These are phyloP conservation scores for Lichenostomus cassidix DNA, from an alignment of 2,113 vertebrate genomes.

Conservation along the genomic window DNA sequence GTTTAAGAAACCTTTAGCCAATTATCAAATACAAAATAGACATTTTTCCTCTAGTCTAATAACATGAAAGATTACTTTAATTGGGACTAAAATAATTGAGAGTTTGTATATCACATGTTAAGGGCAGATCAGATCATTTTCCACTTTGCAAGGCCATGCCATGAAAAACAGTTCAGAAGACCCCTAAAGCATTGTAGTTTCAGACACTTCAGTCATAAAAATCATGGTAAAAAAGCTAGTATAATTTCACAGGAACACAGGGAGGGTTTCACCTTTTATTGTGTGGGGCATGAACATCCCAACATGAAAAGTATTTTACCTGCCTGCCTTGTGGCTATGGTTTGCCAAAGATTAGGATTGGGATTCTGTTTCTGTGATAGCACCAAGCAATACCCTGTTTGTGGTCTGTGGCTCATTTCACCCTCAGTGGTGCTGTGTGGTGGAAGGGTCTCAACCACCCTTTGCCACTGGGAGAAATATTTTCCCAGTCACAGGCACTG, in stretches of 20 bases:
- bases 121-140: neutral
- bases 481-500: neutral
- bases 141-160: neutral
- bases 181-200: neutral
- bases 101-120: neutral
- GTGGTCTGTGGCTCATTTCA: rapidly evolving
- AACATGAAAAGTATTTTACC: neutral
- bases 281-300: neutral
- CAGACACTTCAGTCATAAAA: neutral
- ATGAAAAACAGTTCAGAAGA: neutral
- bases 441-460: neutral
- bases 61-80: neutral
- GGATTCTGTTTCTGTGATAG: neutral
- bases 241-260: neutral
- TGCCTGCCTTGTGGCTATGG: neutral
- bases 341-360: neutral
- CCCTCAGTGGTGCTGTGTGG: too few species aligned
- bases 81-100: neutral
- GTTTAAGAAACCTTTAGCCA: neutral
- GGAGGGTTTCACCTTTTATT: neutral
- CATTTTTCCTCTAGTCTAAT: neutral
- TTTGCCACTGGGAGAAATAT: neutral
- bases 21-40: neutral
- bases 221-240: neutral
- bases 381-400: neutral